Evolutionary conservation across 2,888 invertebrate genomes (phyloP), one percentile per base, ranked within the genome.

Genomic region (Mythimna loreyi): DNA sequence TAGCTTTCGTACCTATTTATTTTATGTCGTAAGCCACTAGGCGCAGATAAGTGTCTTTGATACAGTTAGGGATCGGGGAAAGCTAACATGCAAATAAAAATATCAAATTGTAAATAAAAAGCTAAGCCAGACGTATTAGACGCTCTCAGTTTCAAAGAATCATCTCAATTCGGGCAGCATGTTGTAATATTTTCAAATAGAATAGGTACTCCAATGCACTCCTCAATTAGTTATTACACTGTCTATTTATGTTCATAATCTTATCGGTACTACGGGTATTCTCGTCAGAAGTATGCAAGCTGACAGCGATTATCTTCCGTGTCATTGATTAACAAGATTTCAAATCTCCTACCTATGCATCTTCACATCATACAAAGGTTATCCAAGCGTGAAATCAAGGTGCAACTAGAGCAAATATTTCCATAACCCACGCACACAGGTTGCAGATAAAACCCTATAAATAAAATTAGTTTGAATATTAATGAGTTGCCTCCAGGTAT

Each of bases 381-480:
- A 72, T 57, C 13, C 67, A 69, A 33, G 59, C 59, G 36, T 56
- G 25, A 59, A 77, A 69, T 63, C 65, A 60, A 60, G 47, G 19
- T 49, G 78, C 78, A 78, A 23, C 40, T 50, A 45, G 43, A 40
- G 40, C 23, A 52, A 23, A 65, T 13, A 64, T 69, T 66, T 56
- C 55, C 68, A 73, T 68, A 78, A 65, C 43, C 50, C 59, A 61
- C 52, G 62, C 59, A 59, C 30, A 43, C 16, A 59, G 25, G 43
- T 61, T 52, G 47, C n/a, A 56, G 25, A 62, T 55, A 52, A 19
- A 43, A 55, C 9, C 11, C 33, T 30, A 25, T 43, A 9, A 16
- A 55, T 77, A 47, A 28, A 33, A 50, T 47, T 40, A 43, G n/a
- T 58, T 52, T 56, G 61, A 79, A 75, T 79, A 75, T 52, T 66